Evolutionary conservation across 2,888 invertebrate species (phyloP).

Genomic region (Latrodectus hesperus): DNA sequence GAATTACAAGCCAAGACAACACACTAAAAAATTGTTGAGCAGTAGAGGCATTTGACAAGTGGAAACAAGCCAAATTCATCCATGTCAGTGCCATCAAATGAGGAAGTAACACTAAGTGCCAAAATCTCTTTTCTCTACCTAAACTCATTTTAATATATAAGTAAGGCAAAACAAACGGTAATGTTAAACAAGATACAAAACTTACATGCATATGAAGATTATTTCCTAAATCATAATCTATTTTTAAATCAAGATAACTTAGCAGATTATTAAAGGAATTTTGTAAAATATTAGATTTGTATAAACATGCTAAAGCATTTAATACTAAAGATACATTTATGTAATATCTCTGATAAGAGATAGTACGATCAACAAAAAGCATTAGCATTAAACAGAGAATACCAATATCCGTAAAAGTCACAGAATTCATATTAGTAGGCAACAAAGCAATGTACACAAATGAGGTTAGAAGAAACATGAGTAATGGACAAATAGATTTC

Average conservation of each 20-base stretch:
- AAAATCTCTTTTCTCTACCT: constrained; percentile 37
- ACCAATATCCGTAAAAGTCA: constrained; percentile 27
- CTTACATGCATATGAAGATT: constrained; percentile 55
- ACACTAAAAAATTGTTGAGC: constrained; percentile 29
- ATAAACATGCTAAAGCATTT: constrained; percentile 50
- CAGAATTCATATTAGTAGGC: constrained; percentile 21
- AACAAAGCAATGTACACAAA: constrained; percentile 33
- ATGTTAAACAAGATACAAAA: constrained; percentile 54
- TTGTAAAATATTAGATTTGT: constrained; percentile 45
- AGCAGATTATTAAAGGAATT: constrained; percentile 13
- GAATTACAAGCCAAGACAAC: constrained; percentile 41
- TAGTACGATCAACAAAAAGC: constrained; percentile 56
- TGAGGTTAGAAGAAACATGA: constrained; percentile 40
- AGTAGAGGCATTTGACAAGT: constrained; percentile 27
- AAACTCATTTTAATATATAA: constrained; percentile 59
- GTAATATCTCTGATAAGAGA: constrained; percentile 46
- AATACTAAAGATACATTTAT: constrained; percentile 54
- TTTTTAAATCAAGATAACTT: constrained; percentile 46
- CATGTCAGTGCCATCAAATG: constrained; percentile 62
- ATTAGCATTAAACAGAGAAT: constrained; percentile 51
- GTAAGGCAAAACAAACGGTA: constrained; percentile 65
- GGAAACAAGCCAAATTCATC: constrained; percentile 66
- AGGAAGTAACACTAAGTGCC: constrained; percentile 60
- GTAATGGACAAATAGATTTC: constrained; percentile 39
- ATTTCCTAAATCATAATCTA: constrained; percentile 36